phyloP scores from a whole-genome alignment of 2,888 invertebrate species.

The Steinernema hermaphroditum region DNA sequence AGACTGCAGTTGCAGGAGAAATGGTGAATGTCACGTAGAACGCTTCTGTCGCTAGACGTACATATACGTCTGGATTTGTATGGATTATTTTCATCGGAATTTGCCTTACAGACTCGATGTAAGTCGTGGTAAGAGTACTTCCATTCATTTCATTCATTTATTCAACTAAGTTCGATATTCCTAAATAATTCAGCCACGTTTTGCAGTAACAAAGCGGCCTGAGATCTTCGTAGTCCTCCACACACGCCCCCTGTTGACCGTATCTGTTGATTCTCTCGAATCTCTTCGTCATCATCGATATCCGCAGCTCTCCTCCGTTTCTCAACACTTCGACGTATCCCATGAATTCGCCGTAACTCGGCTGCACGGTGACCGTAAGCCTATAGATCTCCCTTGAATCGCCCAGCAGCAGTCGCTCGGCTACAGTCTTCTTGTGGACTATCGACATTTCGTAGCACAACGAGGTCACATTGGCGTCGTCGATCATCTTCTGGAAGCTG shows the following conservation, averaged over 20 bases:
- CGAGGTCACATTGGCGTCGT: background rate
- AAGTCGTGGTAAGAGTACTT: too few relatives aligned
- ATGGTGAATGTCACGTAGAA: too few relatives aligned
- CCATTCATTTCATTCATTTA: too few relatives aligned
- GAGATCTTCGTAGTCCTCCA: background rate
- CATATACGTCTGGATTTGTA: too few relatives aligned
- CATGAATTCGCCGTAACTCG: background rate
- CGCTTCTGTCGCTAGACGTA: too few relatives aligned
- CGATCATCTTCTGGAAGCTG: background rate
- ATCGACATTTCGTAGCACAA: background rate
- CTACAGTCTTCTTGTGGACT: background rate
- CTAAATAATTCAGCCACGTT: background rate
- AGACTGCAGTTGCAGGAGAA: too few relatives aligned
- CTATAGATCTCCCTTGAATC: background rate
- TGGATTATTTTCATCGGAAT: too few relatives aligned
- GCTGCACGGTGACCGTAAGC: background rate
- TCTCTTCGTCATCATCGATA: background rate
- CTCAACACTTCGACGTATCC: background rate
- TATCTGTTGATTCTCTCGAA: background rate
- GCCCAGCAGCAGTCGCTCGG: background rate
- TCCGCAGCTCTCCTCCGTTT: background rate
- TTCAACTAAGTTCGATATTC: too few relatives aligned
- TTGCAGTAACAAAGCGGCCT: background rate
- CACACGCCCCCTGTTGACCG: background rate
- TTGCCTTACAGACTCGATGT: too few relatives aligned